A percentile compares a stretch with the other conserved stretches of the same genome.
Conservation (phyloP, 2,888 invertebrate genomes). For the Sarcophaga caerulescens region DNA sequence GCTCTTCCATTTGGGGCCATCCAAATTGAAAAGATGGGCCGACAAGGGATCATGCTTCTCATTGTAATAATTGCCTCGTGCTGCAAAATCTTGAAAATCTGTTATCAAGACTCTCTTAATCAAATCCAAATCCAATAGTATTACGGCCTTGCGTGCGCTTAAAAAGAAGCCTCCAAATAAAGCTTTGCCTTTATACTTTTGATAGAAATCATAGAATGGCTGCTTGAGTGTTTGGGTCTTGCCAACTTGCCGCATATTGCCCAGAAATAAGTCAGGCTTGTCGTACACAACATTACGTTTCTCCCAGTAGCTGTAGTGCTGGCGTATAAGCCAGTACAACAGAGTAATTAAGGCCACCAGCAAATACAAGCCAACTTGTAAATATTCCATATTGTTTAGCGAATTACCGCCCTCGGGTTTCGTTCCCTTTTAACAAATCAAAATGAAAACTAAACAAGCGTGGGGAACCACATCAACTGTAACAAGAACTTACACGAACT, state of each 20-base stretch:
- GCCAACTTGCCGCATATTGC: slow-evolving; percentile 72
- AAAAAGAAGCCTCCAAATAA: slow-evolving; percentile 76
- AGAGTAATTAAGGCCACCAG: slow-evolving; percentile 51
- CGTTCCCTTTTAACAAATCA: too few species aligned
- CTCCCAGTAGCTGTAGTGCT: slow-evolving; percentile 72
- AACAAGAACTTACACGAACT: slow-evolving; percentile 15
- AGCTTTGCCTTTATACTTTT: slow-evolving; percentile 72
- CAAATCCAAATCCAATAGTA: slow-evolving; percentile 77
- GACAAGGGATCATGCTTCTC: slow-evolving; percentile 79
- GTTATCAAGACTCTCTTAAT: slow-evolving; percentile 78
- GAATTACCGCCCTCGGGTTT: too few species aligned
- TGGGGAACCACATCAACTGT: background rate
- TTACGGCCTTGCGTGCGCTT: slow-evolving; percentile 70
- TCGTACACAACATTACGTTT: slow-evolving; percentile 73
- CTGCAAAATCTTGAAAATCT: slow-evolving; percentile 79
- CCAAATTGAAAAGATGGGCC: slow-evolving; percentile 78
- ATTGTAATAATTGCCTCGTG: slow-evolving; percentile 78
- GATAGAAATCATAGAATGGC: slow-evolving; percentile 73
- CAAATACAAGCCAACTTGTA: slow-evolving; percentile 49
- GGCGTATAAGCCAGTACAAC: slow-evolving; percentile 56
- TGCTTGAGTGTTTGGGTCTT: slow-evolving; percentile 71
- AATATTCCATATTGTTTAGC: slow-evolving; percentile 41
- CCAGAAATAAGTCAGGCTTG: slow-evolving; percentile 71
- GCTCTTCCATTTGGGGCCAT: slow-evolving; percentile 81
- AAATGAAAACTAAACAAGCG: background rate